Evolutionary conservation across 2,113 vertebrate species (phyloP).

Genomic region (Ciconia boyciana): DNA sequence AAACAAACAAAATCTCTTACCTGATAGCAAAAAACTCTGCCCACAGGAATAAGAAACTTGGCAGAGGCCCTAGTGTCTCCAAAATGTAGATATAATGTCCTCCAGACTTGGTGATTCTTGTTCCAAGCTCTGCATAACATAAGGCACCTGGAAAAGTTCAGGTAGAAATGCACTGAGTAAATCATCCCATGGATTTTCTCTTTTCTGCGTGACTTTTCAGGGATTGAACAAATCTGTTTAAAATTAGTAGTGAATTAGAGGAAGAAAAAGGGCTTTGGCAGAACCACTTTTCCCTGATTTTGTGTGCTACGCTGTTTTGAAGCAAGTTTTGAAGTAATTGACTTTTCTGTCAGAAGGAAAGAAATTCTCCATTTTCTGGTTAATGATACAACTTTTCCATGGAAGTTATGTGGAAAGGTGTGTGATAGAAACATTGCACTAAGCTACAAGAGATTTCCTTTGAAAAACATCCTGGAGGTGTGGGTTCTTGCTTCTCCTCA

Average conservation of each 20-base stretch:
- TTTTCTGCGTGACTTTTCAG: neutral
- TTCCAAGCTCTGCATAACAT: conserved; percentile 88
- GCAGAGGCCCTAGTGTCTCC: conserved; percentile 84
- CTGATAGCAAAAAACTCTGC: conserved; percentile 85
- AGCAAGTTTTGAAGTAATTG: neutral
- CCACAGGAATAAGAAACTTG: conserved; percentile 86
- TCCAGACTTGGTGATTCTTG: conserved; percentile 86
- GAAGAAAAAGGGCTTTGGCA: neutral
- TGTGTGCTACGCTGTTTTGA: neutral
- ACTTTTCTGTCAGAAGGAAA: neutral
- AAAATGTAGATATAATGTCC: conserved; percentile 86
- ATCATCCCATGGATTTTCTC: neutral
- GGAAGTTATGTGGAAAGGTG: neutral
- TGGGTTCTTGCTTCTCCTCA: neutral
- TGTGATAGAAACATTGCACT: neutral
- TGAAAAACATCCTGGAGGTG: neutral
- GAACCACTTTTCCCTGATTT: neutral
- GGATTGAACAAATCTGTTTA: neutral
- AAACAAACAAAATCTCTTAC: conserved; percentile 51
- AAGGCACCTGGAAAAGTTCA: conserved; percentile 77
- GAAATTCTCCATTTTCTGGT: neutral
- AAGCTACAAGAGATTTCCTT: neutral
- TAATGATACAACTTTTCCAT: neutral
- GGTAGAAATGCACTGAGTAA: neutral
- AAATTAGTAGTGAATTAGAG: neutral